These are phyloP conservation scores for Drosophila leontia DNA, from an alignment of 1,140 invertebrate genomes.

Conservation along the genomic window DNA sequence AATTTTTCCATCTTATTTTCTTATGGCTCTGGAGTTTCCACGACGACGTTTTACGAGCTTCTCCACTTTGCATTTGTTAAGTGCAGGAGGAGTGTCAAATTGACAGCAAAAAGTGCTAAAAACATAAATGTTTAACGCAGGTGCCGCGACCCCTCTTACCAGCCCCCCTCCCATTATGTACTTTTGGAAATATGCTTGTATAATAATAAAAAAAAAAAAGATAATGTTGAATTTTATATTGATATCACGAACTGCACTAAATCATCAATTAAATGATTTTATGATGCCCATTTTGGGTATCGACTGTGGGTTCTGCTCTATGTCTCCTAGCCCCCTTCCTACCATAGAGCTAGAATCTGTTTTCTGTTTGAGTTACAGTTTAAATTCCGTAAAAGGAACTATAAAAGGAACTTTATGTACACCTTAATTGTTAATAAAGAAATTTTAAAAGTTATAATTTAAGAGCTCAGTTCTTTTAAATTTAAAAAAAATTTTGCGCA, in stretches of 20 bases:
- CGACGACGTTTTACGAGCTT: constrained; percentile 31
- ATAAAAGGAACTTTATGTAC: no score
- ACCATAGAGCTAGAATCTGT: not conserved
- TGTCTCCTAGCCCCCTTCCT: not conserved
- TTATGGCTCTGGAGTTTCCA: constrained; percentile 1
- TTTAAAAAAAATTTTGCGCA: not conserved
- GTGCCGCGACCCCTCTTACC: constrained; percentile 4
- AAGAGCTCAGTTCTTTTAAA: not conserved
- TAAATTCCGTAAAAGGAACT: not conserved
- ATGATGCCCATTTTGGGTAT: constrained; percentile 61
- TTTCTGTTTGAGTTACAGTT: constrained; percentile 10
- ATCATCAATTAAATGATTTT: constrained; percentile 73
- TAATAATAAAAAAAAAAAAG: constrained; percentile 3
- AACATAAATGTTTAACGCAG: constrained; percentile 49
- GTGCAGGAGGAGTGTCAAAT: constrained; percentile 39
- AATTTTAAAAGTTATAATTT: not conserved
- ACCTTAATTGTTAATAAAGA: no score
- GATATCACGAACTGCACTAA: constrained; percentile 70
- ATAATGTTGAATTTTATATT: constrained; percentile 54
- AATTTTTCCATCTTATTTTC: constrained; percentile 19
- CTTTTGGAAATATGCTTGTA: constrained; percentile 27
- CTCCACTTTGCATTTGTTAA: constrained; percentile 46
- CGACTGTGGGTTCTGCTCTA: constrained; percentile 17
- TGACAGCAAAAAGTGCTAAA: constrained; percentile 50
- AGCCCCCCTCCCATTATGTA: not conserved